Conservation (phyloP, 1,140 invertebrate species). For the Druon quercuslanigerum region DNA sequence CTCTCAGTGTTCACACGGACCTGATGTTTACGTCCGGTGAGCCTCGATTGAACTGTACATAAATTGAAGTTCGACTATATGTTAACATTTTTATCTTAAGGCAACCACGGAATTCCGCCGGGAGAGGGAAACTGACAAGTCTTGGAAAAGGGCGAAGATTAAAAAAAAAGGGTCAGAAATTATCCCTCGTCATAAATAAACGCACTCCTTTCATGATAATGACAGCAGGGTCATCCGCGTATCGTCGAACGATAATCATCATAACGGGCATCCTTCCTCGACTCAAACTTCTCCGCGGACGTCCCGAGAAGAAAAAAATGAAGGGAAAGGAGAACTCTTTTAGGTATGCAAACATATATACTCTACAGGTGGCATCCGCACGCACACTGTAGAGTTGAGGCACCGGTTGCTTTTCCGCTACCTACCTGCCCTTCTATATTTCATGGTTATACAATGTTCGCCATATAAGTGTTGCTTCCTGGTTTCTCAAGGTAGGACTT, state of each 20-base stretch:
- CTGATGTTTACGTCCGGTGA: no score
- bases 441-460: not conserved
- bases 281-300: slow-evolving; percentile 41
- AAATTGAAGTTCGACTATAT: no score
- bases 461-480: slow-evolving; percentile 32
- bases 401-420: not conserved
- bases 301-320: not conserved
- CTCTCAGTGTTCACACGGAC: no score
- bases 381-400: not conserved
- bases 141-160: not conserved
- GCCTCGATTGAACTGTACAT: no score
- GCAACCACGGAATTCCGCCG: no score
- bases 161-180: slow-evolving; percentile 33
- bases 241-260: slow-evolving; percentile 64
- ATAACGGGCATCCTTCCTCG: slow-evolving; percentile 63
- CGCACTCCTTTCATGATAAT: not conserved
- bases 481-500: slow-evolving; percentile 47
- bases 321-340: not conserved
- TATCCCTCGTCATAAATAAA: not conserved
- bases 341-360: slow-evolving; percentile 42
- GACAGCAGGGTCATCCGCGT: slow-evolving; percentile 45
- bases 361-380: not conserved
- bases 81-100: no score
- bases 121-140: no score
- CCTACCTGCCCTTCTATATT: no score